Evolutionary conservation across 2,797 vertebrate species (phyloP), one percentile per base, ranked within the genome.

Genomic region (Crocodylus rhombifer): DNA sequence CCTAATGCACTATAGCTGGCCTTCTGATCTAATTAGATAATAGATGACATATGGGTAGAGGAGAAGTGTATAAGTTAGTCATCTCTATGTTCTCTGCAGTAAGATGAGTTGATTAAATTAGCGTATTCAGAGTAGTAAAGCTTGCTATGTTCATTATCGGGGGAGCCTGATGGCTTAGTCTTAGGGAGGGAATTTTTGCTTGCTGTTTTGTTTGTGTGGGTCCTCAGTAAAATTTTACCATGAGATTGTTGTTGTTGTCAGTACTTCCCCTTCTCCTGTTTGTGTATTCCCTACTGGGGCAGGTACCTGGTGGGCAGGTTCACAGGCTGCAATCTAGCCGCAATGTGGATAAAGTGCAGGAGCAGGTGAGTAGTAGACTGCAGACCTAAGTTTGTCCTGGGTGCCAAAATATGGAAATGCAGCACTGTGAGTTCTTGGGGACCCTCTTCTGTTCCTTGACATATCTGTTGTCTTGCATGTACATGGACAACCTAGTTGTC

Each of bases 71-170:
- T 88, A 77, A 93, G 60, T 7, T 23, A 36, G 61, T 5, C 64
- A 8, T 25, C 7, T 0, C 0, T 1, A 0, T 0, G 0, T 0
- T 1, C 0, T 0, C 1, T 2, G 7, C 5, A 21, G 0, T 1
- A 64, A 10, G 55, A 36, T 28, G 20, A 26, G 17, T 14, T 7
- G 18, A 36, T 56, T 5, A n/a, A 4, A 5, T 5, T 0, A 56
- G 9, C 10, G 25, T 51, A 21, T 10, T 10, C 20, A 61, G 10
- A 60, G 42, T 4, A 67, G 18, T 5, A 16, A 8, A 74, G 23
- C 15, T 20, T 25, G 56, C 25, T 4, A n/a, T 69, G 63, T 8
- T 20, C 30, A 13, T 3, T 23, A 18, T 25, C 33, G 51, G 80
- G 55, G 11, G 33, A 13, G 16, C 2, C 5, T 56, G 17, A 5